phyloP scores from a whole-genome alignment of 2,113 vertebrate genomes.

The Cyanoliseus patagonus region DNA sequence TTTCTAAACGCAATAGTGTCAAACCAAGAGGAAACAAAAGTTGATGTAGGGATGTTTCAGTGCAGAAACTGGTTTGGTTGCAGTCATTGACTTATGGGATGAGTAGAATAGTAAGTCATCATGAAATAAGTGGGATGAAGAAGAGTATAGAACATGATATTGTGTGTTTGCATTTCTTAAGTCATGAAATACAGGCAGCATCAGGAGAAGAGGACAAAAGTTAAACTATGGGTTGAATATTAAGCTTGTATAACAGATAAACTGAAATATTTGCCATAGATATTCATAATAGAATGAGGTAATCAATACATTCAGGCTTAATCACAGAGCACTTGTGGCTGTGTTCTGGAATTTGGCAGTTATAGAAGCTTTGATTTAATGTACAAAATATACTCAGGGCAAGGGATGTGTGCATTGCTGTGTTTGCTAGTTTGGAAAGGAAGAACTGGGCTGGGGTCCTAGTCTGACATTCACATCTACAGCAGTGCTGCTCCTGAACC shows the following conservation, averaged over 20 bases:
- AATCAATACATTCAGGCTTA: not conserved
- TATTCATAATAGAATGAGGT: not conserved
- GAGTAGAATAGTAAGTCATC: not conserved
- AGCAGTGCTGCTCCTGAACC: not conserved
- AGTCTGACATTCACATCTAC: too few species aligned
- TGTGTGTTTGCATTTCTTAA: not conserved
- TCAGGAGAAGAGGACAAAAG: not conserved
- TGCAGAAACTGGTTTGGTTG: not conserved
- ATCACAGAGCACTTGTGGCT: not conserved
- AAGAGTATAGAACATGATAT: not conserved
- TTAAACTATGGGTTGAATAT: not conserved
- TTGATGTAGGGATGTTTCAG: not conserved
- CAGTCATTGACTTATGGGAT: not conserved
- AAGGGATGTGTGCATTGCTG: not conserved
- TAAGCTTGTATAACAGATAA: not conserved
- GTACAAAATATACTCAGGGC: not conserved
- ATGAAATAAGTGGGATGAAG: not conserved
- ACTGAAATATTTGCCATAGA: not conserved
- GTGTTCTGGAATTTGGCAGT: not conserved
- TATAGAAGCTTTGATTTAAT: not conserved
- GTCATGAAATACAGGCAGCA: not conserved
- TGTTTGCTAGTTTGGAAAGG: not conserved
- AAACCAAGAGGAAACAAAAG: not conserved
- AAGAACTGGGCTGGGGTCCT: not conserved
- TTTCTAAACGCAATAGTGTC: not conserved